Evolutionary conservation across 2,797 vertebrate genomes (phyloP).

Genomic region (Odontamblyopus rebecca): DNA sequence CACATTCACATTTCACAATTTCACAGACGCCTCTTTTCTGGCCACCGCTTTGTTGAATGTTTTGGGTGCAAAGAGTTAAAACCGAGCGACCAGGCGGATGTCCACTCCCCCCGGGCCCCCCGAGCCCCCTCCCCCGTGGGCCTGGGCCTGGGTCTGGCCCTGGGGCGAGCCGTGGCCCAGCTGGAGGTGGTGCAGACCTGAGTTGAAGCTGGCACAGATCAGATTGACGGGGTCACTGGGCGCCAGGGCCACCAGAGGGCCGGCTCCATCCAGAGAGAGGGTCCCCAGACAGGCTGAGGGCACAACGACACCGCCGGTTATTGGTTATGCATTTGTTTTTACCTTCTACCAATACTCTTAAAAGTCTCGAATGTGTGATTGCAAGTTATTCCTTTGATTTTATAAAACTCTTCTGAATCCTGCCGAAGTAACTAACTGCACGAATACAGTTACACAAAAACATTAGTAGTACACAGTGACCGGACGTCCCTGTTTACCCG

Average conservation of each 20-base stretch:
- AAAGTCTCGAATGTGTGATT: no score
- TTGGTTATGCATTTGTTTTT: neutral
- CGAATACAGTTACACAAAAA: no score
- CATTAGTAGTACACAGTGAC: no score
- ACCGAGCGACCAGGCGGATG: conserved; percentile 63
- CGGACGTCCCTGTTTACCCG: no score
- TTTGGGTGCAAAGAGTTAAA: conserved; percentile 36
- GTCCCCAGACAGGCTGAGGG: conserved; percentile 83
- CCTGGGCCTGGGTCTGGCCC: conserved; percentile 36
- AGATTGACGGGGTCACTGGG: conserved; percentile 72
- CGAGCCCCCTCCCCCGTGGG: conserved; percentile 29
- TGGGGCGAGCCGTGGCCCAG: conserved; percentile 45
- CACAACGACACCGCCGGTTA: neutral
- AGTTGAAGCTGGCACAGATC: conserved; percentile 85
- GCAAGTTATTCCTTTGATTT: no score
- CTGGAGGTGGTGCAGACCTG: conserved; percentile 75
- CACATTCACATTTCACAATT: no score
- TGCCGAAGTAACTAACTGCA: no score
- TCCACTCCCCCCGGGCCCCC: conserved; percentile 43
- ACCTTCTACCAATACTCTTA: no score
- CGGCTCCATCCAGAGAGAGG: conserved; percentile 79
- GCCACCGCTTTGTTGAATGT: neutral
- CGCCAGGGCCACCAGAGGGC: conserved; percentile 83
- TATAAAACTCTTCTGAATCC: no score
- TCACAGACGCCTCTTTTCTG: neutral